Conservation (phyloP, 2,888 invertebrate species). For the Ormia ochracea region DNA sequence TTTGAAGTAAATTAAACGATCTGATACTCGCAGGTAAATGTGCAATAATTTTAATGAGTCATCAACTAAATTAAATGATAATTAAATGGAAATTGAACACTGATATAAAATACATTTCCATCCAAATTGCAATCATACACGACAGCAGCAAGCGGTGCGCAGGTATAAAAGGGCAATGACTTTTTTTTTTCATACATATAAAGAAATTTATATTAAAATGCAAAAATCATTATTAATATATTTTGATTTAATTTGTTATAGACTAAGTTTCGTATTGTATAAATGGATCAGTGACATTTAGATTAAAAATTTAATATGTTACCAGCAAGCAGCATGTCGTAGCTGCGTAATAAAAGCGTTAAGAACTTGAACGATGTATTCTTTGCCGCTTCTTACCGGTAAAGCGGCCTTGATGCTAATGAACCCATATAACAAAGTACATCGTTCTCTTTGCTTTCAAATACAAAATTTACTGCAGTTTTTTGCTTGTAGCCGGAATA, state of each 20-base stretch:
- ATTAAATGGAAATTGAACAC: conserved; percentile 23
- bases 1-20: not conserved
- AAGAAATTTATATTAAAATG: not conserved
- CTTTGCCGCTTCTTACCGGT: not conserved
- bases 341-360: not conserved
- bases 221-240: not conserved
- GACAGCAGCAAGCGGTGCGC: conserved; percentile 4
- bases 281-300: not conserved
- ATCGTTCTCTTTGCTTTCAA: not conserved
- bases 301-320: not conserved
- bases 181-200: not conserved
- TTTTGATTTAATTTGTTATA: not conserved
- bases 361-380: not conserved
- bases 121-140: conserved; percentile 7
- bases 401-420: conserved; percentile 53
- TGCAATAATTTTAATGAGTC: conserved; percentile 31
- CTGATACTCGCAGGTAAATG: not conserved
- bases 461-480: not conserved
- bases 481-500: not conserved
- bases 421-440: conserved; percentile 20
- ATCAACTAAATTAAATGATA: conserved; percentile 32
- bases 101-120: not conserved
- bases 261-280: not conserved
- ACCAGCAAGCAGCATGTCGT: not conserved
- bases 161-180: conserved; percentile 36